phyloP scores from a whole-genome alignment of 1,140 invertebrate species.

The Drosophila bipectinata region DNA sequence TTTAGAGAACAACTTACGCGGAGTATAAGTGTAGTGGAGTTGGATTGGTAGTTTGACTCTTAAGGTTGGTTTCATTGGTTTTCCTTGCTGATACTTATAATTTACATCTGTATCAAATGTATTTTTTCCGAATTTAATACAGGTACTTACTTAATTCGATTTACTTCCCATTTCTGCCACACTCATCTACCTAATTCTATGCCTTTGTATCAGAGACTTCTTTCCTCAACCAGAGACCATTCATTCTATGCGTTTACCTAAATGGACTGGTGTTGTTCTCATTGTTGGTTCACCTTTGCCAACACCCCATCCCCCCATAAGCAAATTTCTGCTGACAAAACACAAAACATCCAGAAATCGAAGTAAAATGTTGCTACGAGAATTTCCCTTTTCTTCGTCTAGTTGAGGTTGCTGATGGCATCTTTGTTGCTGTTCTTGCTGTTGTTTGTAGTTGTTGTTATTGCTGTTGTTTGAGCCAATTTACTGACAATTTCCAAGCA shows the following conservation, averaged over 20 bases:
- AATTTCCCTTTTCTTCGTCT: slow-evolving; percentile 58
- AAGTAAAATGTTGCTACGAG: slow-evolving; percentile 74
- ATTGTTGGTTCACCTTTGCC: slow-evolving; percentile 53
- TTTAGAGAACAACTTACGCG: too few species aligned
- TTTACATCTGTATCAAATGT: too few species aligned
- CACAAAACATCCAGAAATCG: slow-evolving; percentile 74
- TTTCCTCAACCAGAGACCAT: slow-evolving; percentile 1
- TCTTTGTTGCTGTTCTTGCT: slow-evolving; percentile 44
- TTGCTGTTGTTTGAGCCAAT: slow-evolving; percentile 72
- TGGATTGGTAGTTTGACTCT: too few species aligned
- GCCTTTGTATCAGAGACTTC: slow-evolving; percentile 1
- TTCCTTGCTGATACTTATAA: too few species aligned
- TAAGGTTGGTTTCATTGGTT: too few species aligned
- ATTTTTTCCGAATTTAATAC: too few species aligned
- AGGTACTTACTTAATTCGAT: not conserved
- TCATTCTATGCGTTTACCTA: slow-evolving; percentile 13
- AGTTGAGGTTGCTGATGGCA: slow-evolving; percentile 51
- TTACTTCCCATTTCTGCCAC: not conserved
- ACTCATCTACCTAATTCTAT: slow-evolving; percentile 12
- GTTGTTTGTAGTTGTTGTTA: slow-evolving; percentile 10
- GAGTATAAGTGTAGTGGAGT: too few species aligned
- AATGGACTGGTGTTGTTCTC: slow-evolving; percentile 44
- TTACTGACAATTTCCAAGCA: slow-evolving; percentile 78
- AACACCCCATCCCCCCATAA: slow-evolving; percentile 41
- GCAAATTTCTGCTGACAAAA: slow-evolving; percentile 80